These are phyloP conservation scores for Meleagris gallopavo DNA, from an alignment of 2,113 vertebrate genomes.

Conservation along the genomic window DNA sequence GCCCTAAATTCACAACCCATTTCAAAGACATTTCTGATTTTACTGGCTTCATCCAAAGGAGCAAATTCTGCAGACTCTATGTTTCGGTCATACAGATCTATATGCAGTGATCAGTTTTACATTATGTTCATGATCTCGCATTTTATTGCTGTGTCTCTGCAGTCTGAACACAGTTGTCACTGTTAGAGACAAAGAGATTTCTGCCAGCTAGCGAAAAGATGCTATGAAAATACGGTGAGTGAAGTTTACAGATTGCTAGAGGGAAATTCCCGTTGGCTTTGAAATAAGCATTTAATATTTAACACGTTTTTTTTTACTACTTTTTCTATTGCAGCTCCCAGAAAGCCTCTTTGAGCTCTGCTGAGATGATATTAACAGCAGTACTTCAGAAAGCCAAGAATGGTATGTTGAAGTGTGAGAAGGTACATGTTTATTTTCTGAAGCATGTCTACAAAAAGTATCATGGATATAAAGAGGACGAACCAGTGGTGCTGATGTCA, in stretches of 20 bases:
- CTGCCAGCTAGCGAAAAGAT: neutral
- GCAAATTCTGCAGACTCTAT: neutral
- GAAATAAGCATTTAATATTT: slow-evolving; percentile 15
- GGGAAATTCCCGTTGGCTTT: neutral
- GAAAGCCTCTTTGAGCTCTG: neutral
- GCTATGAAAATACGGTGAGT: neutral
- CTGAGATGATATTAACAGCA: neutral
- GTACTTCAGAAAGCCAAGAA: neutral
- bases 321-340: neutral
- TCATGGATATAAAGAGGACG: neutral
- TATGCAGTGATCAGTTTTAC: neutral
- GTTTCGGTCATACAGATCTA: neutral
- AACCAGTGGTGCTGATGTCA: neutral
- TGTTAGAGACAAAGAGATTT: neutral
- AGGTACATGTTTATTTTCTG: neutral
- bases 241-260: neutral
- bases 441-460: neutral
- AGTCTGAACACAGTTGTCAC: neutral
- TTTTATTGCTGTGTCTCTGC: neutral
- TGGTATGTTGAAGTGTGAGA: neutral
- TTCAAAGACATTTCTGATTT: neutral
- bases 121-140: neutral
- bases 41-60: neutral
- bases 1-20: neutral
- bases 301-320: neutral